Conservation (phyloP, 2,888 invertebrate genomes). For the Amiota communis region DNA sequence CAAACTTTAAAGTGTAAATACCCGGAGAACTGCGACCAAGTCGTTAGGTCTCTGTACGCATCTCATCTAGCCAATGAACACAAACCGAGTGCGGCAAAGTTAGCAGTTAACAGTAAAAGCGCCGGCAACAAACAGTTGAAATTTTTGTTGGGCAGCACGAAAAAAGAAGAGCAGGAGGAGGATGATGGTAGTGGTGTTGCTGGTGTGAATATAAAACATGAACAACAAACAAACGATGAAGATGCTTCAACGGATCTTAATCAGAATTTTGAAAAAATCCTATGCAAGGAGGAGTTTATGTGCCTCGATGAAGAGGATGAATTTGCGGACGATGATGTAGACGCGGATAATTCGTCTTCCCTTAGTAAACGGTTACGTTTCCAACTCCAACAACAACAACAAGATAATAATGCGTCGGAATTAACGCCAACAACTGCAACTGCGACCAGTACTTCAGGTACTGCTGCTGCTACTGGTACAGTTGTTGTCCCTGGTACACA, state of each 20-base stretch:
- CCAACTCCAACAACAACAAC: constrained; percentile 26
- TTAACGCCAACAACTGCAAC: constrained; percentile 41
- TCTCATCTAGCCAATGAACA: constrained; percentile 54
- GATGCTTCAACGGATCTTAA: constrained; percentile 68
- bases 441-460: constrained; percentile 3
- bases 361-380: constrained; percentile 47
- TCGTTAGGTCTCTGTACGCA: constrained; percentile 61
- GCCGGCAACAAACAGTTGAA: constrained; percentile 3
- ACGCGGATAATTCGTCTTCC: constrained; percentile 63
- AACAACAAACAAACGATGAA: constrained; percentile 35
- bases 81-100: constrained; percentile 47
- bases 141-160: constrained; percentile 56
- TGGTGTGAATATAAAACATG: constrained; percentile 36
- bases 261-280: constrained; percentile 73
- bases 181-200: not conserved
- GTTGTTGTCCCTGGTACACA: constrained; percentile 26
- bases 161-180: constrained; percentile 61
- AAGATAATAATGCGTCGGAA: constrained; percentile 31
- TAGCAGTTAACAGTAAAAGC: constrained; percentile 58
- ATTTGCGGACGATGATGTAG: constrained; percentile 55
- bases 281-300: constrained; percentile 72
- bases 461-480: constrained; percentile 23
- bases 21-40: constrained; percentile 70
- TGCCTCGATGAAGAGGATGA: constrained; percentile 71
- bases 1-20: constrained; percentile 70